Base-by-base conservation (phyloP, 2,888 invertebrate species). In the Eristalis pertinax region DNA sequence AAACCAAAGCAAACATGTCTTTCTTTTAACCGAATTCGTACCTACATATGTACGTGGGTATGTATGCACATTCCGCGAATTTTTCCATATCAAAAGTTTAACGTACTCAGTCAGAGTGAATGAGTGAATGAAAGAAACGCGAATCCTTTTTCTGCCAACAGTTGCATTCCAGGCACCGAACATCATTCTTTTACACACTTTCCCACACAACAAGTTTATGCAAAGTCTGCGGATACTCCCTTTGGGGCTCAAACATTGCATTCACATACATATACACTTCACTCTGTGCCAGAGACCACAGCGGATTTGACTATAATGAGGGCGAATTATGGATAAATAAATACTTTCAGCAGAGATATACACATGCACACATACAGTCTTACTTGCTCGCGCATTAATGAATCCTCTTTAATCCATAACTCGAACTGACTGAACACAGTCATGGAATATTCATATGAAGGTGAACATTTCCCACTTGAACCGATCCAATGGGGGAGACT, bases 251-350 rank as follows among this genome's bases (percentile, higher is more conserved):
- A 38, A 79, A 78, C 70, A 76, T 76, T 78, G 56, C 50, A 50
- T 50, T 43, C 50, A 29, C 43, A 43, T 68, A 68, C 26, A 26
- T 63, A 64, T 41, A 63, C 72, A 76, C 60, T 76, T 43, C 64
- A 43, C 58, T 72, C 19, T 1, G 19, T n/a, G 15, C 15, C 50
- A 19, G 50, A 50, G 19, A 50, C 50, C 62, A 60, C 60, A 41
- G 73, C 50, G 65, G 72, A 29, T 63, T 63, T 63, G 35, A 83
- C 72, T 72, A 79, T 87, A 87, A 87, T 87, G 84, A 84, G 81
- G 69, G 69, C 65, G 75, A 69, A 81, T 81, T 75, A 75, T 75
- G 75, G 75, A 83, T 84, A 76, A 83, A 83, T 83, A 76, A 83
- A 79, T 73, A 73, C 85, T 67, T 56, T 72, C 68, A 35, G 22